These are phyloP conservation scores for Leptosomus discolor DNA, from an alignment of 2,113 vertebrate genomes.

Conservation along the genomic window DNA sequence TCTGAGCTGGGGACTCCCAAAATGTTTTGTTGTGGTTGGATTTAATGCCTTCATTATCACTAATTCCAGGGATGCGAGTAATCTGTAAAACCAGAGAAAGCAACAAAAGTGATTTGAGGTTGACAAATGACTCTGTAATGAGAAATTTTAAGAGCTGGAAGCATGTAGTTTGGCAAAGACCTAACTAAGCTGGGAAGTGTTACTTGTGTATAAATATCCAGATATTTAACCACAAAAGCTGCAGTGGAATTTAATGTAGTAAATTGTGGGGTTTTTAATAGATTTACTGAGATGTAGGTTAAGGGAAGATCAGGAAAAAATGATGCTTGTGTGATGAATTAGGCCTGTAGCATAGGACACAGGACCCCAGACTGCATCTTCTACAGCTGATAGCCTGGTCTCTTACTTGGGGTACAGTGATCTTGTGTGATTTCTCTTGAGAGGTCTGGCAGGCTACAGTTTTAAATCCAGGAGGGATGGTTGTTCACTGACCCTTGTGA, in stretches of 20 bases:
- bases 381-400: neutral
- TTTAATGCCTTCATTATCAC: neutral
- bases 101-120: neutral
- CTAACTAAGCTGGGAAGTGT: neutral
- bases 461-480: neutral
- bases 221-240: neutral
- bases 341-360: neutral
- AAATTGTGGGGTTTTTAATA: neutral
- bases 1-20: neutral
- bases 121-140: neutral
- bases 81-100: neutral
- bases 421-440: neutral
- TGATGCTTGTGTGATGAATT: neutral
- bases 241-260: neutral
- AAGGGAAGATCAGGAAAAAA: neutral
- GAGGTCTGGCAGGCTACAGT: neutral
- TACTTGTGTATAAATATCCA: neutral
- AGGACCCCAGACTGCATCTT: fast-evolving
- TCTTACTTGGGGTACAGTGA: neutral
- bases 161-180: neutral
- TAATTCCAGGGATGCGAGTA: neutral
- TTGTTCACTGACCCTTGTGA: neutral
- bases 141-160: neutral
- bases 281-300: neutral
- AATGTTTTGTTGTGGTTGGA: neutral